These are phyloP conservation scores for Netelia inedita DNA, from an alignment of 2,888 invertebrate species.

Conservation along the genomic window DNA sequence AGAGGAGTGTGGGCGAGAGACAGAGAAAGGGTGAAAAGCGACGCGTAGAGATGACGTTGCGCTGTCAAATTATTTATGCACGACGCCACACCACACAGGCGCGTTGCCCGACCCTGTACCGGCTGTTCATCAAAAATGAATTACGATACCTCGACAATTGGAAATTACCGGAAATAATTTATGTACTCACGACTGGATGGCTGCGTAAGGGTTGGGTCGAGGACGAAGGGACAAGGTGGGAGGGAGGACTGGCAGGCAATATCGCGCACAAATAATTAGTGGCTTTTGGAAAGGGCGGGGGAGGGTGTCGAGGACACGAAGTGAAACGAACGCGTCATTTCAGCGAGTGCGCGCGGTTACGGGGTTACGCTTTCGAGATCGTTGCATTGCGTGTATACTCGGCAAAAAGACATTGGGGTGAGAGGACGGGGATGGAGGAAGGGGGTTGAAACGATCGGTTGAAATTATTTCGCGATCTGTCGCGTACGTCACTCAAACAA, in stretches of 20 bases:
- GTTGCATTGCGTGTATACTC: background rate
- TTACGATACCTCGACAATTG: slow-evolving; percentile 67
- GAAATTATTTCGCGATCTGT: background rate
- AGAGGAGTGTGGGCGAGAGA: background rate
- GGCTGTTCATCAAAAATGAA: slow-evolving; percentile 69
- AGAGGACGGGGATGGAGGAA: no score
- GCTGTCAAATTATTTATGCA: slow-evolving; percentile 62
- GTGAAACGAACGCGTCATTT: slow-evolving; percentile 32
- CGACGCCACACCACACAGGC: slow-evolving; percentile 16
- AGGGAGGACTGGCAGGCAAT: slow-evolving; percentile 1
- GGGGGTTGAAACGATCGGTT: background rate
- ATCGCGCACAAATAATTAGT: background rate
- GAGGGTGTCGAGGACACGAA: background rate
- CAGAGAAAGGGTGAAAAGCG: slow-evolving; percentile 3
- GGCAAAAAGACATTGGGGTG: background rate
- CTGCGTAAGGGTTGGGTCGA: background rate
- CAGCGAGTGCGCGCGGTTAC: slow-evolving; percentile 26
- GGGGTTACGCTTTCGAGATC: slow-evolving; percentile 20
- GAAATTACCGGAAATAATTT: slow-evolving; percentile 70
- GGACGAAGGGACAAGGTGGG: background rate
- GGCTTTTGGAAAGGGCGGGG: background rate
- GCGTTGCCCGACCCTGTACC: slow-evolving; percentile 17
- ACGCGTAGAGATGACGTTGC: slow-evolving; percentile 35
- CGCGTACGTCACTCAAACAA: background rate
- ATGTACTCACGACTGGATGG: slow-evolving; percentile 52